Evolutionary conservation across 2,113 vertebrate species (phyloP).

Genomic region (Salvator merianae): DNA sequence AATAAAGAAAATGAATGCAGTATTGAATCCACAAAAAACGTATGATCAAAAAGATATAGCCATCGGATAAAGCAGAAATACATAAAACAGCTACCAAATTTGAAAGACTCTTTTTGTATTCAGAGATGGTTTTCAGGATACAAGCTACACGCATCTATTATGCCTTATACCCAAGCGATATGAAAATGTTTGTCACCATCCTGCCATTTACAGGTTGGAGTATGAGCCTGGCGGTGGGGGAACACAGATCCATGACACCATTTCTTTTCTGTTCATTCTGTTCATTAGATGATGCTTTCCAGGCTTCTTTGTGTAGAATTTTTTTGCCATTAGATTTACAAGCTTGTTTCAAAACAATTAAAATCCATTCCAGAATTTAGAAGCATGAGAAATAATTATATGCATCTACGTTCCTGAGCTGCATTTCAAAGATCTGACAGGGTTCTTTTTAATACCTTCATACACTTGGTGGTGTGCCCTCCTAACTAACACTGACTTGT

Average conservation of each 20-base stretch:
- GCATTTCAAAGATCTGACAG: slow-evolving; percentile 34
- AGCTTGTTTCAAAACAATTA: slow-evolving; percentile 38
- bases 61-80: neutral
- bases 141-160: neutral
- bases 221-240: neutral
- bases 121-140: neutral
- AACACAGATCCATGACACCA: neutral
- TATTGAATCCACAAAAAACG: neutral
- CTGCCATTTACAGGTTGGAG: neutral
- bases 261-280: slow-evolving; percentile 8
- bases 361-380: slow-evolving; percentile 54
- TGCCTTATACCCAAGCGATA: neutral
- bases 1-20: neutral
- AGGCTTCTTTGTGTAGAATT: neutral
- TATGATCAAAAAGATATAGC: neutral
- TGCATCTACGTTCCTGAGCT: slow-evolving; percentile 47
- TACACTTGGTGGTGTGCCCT: slow-evolving; percentile 40
- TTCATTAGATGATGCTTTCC: neutral
- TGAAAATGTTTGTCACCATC: neutral
- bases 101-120: neutral
- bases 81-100: neutral
- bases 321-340: neutral
- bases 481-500: slow-evolving; percentile 38
- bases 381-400: neutral
- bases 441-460: slow-evolving; percentile 47